Evolutionary conservation across 2,797 vertebrate genomes (phyloP).

Genomic region (Semaprochilodus insignis): DNA sequence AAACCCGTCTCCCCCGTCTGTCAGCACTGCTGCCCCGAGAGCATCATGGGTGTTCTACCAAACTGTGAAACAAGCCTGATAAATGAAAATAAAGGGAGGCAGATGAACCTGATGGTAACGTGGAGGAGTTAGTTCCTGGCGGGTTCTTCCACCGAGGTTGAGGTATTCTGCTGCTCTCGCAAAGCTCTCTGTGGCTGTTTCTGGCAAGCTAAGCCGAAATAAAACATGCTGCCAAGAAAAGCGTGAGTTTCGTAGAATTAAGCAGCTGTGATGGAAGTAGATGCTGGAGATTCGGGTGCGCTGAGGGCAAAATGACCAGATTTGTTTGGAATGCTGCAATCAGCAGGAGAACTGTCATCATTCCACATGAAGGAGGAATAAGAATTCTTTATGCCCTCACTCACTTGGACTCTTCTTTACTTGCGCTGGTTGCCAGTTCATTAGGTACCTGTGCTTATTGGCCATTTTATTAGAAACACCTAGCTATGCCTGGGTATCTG

Average conservation of each 20-base stretch:
- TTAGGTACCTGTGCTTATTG: no score
- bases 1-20: background rate
- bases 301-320: conserved; percentile 27
- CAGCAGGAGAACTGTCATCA: conserved; percentile 17
- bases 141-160: background rate
- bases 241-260: background rate
- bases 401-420: background rate
- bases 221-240: background rate
- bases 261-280: background rate
- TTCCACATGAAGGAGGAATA: background rate
- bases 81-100: background rate
- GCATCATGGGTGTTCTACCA: background rate
- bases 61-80: background rate
- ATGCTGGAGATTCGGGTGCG: background rate
- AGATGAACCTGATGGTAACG: background rate
- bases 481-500: no score
- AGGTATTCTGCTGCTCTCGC: background rate
- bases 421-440: no score
- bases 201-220: background rate
- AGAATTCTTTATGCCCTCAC: background rate
- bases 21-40: background rate
- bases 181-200: background rate
- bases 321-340: conserved; percentile 32
- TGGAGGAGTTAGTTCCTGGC: background rate
- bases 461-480: no score